Conservation (phyloP, 2,888 invertebrate genomes). For the Ectemnius lituratus region DNA sequence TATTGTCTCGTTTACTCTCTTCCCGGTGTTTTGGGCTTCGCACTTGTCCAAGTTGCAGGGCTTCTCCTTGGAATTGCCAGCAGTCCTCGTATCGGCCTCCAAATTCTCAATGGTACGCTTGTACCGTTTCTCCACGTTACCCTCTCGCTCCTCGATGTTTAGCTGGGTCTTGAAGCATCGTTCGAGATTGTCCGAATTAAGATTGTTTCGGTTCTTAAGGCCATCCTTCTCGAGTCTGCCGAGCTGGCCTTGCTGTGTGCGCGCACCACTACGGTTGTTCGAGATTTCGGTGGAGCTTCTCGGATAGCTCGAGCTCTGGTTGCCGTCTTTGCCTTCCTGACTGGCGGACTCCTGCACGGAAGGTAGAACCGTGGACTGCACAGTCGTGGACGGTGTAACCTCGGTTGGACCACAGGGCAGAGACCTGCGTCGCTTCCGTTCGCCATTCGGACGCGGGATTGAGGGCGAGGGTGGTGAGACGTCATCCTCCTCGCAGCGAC, state of each 20-base stretch:
- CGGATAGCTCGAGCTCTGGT: conserved; percentile 41
- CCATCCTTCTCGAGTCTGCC: conserved; percentile 38
- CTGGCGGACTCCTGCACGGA: conserved; percentile 42
- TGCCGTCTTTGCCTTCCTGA: conserved; percentile 4
- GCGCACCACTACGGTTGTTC: conserved; percentile 38
- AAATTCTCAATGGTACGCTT: conserved; percentile 63
- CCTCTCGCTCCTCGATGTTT: conserved; percentile 69
- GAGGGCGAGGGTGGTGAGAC: conserved; percentile 77
- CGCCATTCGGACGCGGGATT: conserved; percentile 69
- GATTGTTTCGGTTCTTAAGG: conserved; percentile 45
- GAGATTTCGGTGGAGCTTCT: conserved; percentile 38
- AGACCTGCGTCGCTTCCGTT: conserved; percentile 74
- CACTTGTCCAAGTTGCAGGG: conserved; percentile 41
- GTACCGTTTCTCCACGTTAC: conserved; percentile 72
- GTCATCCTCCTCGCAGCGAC: conserved; percentile 86
- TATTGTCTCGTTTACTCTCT: conserved; percentile 23
- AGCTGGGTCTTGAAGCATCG: conserved; percentile 69
- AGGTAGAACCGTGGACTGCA: conserved; percentile 51
- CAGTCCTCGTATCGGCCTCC: conserved; percentile 26
- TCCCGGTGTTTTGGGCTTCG: conserved; percentile 20
- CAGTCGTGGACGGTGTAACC: conserved; percentile 67
- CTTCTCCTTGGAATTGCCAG: conserved; percentile 38
- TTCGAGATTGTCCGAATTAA: conserved; percentile 66
- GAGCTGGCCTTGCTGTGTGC: conserved; percentile 22
- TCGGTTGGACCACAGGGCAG: conserved; percentile 73